A percentile compares a stretch with the other conserved stretches of the same genome.
phyloP scores from a whole-genome alignment of 2,888 invertebrate genomes.

The Eurytoma californica region DNA sequence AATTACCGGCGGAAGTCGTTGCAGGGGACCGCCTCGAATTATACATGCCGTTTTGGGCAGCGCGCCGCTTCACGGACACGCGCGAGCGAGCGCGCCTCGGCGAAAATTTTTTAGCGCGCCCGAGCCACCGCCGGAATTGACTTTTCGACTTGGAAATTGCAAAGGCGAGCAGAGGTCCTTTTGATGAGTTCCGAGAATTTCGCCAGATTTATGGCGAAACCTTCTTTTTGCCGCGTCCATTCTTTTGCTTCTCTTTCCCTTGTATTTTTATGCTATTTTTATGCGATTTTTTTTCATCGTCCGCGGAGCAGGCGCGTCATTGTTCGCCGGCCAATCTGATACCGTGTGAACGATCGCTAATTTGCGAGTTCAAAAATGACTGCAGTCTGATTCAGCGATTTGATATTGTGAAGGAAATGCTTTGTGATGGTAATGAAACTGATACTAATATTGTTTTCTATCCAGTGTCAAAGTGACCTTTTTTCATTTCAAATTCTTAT shows the following conservation, averaged over 20 bases:
- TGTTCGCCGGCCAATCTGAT: background rate
- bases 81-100: background rate
- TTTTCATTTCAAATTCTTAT: background rate
- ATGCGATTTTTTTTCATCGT: no score
- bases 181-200: constrained; percentile 12
- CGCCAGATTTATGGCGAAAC: no score
- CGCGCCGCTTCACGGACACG: constrained; percentile 23
- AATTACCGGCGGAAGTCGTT: constrained; percentile 67
- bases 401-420: background rate
- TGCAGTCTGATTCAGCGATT: background rate
- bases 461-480: background rate
- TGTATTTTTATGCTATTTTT: no score
- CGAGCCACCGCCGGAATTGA: constrained; percentile 11
- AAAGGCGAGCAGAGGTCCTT: background rate
- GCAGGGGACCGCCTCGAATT: constrained; percentile 62
- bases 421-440: background rate
- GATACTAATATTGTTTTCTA: background rate
- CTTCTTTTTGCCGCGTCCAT: no score
- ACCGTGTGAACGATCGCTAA: background rate
- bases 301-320: background rate
- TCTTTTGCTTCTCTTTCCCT: no score
- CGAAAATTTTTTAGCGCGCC: constrained; percentile 30
- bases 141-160: constrained; percentile 38
- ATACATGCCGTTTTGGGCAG: constrained; percentile 43
- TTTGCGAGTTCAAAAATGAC: constrained; percentile 5